Percentiles rank a stretch among this genome's conserved stretches.
Evolutionary conservation across 2,888 invertebrate species (phyloP).

Genomic region (Pyrgus malvae): DNA sequence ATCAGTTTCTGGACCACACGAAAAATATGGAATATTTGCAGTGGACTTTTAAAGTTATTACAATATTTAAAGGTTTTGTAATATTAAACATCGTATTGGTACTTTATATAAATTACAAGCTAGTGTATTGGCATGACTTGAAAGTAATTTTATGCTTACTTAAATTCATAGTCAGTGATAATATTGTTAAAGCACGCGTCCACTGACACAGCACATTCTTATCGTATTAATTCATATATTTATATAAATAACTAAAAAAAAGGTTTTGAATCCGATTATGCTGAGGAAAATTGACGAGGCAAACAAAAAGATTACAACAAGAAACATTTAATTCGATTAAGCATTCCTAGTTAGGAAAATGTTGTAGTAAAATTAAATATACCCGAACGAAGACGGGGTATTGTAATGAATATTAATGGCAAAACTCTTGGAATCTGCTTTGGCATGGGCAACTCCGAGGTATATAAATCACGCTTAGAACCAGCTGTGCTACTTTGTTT

Average conservation of each 20-base stretch:
- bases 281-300: constrained; percentile 18
- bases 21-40: no score
- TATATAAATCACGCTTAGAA: constrained; percentile 66
- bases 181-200: no score
- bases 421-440: constrained; percentile 63
- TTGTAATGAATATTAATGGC: constrained; percentile 74
- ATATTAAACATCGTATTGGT: no score
- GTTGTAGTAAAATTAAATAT: constrained; percentile 65
- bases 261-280: constrained; percentile 8
- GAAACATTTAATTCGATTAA: constrained; percentile 22
- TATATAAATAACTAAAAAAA: background rate
- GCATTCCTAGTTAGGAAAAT: constrained; percentile 17
- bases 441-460: constrained; percentile 58
- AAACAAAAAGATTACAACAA: constrained; percentile 14
- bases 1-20: no score
- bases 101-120: no score
- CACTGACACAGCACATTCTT: no score
- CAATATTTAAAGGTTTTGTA: no score
- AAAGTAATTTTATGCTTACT: no score
- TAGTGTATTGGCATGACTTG: no score
- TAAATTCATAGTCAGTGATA: no score
- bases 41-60: no score
- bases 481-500: constrained; percentile 49
- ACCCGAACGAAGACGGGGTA: constrained; percentile 47
- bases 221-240: no score